Percentiles rank a stretch among this genome's conserved stretches.
Conservation (phyloP, 2,797 vertebrate species). For the Sciurus carolinensis region DNA sequence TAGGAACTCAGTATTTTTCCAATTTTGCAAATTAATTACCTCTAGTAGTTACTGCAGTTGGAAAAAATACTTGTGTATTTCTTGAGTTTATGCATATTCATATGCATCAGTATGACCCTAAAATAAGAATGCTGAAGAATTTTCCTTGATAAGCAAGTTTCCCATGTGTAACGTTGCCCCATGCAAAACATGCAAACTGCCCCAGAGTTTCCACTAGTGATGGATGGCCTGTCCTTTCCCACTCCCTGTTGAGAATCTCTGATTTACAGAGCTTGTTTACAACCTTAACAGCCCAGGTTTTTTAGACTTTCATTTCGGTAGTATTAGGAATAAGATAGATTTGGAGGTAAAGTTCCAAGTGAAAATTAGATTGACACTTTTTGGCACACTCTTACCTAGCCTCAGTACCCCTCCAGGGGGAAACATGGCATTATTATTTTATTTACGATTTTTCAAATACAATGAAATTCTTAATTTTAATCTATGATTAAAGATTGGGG, state of each 20-base stretch:
- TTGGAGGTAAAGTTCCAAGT: slow-evolving; percentile 37
- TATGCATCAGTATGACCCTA: not conserved
- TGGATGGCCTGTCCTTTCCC: not conserved
- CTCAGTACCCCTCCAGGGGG: not conserved
- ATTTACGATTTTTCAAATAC: not conserved
- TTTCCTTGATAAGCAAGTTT: not conserved
- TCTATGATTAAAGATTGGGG: not conserved
- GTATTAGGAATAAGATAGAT: not conserved
- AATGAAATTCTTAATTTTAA: slow-evolving; percentile 3
- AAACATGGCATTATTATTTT: not conserved
- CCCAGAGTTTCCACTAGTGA: not conserved
- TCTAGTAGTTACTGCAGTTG: not conserved
- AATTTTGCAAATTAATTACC: not conserved
- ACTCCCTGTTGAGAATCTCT: not conserved
- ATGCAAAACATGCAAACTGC: not conserved
- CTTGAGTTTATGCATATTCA: not conserved
- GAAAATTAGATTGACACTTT: slow-evolving; percentile 30
- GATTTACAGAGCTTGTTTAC: not conserved
- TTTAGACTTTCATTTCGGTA: not conserved
- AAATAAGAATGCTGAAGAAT: not conserved
- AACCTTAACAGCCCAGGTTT: not conserved
- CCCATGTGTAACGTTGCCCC: not conserved
- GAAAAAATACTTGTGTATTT: not conserved
- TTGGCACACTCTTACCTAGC: not conserved
- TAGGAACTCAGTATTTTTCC: not conserved